phyloP scores from a whole-genome alignment of 2,888 invertebrate genomes.

The Epinotia nisella region DNA sequence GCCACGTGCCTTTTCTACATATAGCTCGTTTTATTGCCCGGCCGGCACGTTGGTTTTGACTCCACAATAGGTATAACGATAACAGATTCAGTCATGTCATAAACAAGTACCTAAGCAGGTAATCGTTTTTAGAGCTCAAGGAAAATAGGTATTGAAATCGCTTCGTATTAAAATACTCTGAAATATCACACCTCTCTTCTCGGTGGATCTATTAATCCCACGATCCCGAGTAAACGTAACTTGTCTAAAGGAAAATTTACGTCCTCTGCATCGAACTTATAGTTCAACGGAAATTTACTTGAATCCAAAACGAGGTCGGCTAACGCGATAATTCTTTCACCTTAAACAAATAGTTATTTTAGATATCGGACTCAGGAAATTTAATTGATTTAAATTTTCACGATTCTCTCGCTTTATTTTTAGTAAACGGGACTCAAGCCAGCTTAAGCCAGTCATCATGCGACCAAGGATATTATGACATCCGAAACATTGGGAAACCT shows the following conservation, averaged over 20 bases:
- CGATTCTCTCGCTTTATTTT: too few relatives aligned
- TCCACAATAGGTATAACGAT: too few relatives aligned
- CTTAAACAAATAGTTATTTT: constrained; percentile 64
- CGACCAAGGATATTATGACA: too few relatives aligned
- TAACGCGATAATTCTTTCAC: constrained; percentile 95
- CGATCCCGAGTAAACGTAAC: constrained; percentile 95
- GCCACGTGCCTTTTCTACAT: too few relatives aligned
- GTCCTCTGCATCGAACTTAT: constrained; percentile 93
- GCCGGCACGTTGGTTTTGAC: too few relatives aligned
- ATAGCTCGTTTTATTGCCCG: too few relatives aligned
- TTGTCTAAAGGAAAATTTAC: constrained; percentile 94
- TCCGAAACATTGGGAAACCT: too few relatives aligned
- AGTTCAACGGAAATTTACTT: constrained; percentile 94
- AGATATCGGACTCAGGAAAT: not conserved
- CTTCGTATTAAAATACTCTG: not conserved
- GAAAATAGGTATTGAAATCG: not conserved
- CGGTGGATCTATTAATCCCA: constrained; percentile 99
- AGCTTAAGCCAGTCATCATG: too few relatives aligned
- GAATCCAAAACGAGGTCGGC: constrained; percentile 95
- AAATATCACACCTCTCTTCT: constrained; percentile 64
- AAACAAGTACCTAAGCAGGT: not conserved
- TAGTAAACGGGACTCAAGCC: too few relatives aligned
- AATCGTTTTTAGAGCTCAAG: not conserved
- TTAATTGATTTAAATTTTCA: too few relatives aligned
- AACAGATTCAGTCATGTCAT: too few relatives aligned